Evolutionary conservation across 2,888 invertebrate species (phyloP), one percentile per base, ranked within the genome.

Genomic region (Morpho achilles): DNA sequence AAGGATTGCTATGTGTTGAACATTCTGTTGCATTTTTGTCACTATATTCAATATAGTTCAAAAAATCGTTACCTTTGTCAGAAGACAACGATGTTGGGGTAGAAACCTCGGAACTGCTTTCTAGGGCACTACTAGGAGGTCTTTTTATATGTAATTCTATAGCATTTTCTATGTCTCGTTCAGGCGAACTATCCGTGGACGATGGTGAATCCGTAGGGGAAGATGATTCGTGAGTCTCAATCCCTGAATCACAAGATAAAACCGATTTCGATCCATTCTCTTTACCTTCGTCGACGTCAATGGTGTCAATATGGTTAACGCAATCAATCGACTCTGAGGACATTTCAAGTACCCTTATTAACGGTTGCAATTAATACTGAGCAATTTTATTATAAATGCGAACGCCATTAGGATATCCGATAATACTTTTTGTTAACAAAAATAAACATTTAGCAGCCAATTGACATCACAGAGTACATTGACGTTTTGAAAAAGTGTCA

Each of bases 241-340:
- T 56, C 1, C 83, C 82, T 7, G 83, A 86, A 77, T 87, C 85
- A 60, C 73, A 70, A 54, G 74, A 75, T 72, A 67, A 52, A 60
- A 74, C 70, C 47, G 64, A 64, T 46, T 68, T 71, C 59, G 70
- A 70, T 61, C 67, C 72, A 75, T 76, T 82, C 77, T 82, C 82
- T 71, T 79, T 77, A 54, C 68, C 62, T 59, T 67, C 71, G 71
- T 76, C 76, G 70, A 82, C 82, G 80, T 84, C 82, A 67, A 78
- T 76, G 71, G 68, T 67, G 61, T 73, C 79, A 75, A 77, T 82
- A 77, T 79, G 80, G 72, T 61, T 56, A 10, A 64, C 56, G 50
- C 62, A 71, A 66, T 73, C 74, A 53, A 72, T 70, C 16, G 64
- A 68, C 66, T 74, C 79, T 45, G 67, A 61, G 53, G 86, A 81